A percentile compares a stretch with the other conserved stretches of the same genome.
phyloP scores from a whole-genome alignment of 30 jellyfish, hydroid and myxozoan species.

The Aurelia sp. region DNA sequence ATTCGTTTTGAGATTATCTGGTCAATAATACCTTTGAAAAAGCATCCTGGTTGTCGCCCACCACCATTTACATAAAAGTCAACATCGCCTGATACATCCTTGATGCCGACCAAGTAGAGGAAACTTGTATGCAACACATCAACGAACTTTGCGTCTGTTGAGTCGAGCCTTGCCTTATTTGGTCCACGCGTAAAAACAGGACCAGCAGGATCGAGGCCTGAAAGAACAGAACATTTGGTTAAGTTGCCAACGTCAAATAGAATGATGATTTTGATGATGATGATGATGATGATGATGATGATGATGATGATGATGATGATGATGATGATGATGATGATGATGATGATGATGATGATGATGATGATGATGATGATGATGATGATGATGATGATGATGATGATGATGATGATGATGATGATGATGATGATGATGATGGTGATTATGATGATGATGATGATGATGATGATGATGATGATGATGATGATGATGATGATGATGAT shows the following conservation, averaged over 20 bases:
- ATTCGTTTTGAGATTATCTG: too few species aligned
- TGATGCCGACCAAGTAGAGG: slow-evolving; percentile 57
- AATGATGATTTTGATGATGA: neutral
- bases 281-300: neutral
- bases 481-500: slow-evolving; percentile 6
- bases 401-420: neutral
- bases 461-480: slow-evolving; percentile 6
- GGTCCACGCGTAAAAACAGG: slow-evolving; percentile 74
- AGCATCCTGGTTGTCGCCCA: slow-evolving; percentile 76
- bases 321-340: slow-evolving; percentile 6
- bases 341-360: slow-evolving; percentile 5
- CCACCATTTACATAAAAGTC: slow-evolving; percentile 94
- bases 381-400: neutral
- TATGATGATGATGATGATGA: neutral
- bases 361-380: neutral
- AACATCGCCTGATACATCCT: slow-evolving; percentile 71
- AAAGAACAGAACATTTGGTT: neutral
- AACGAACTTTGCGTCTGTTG: slow-evolving; percentile 86
- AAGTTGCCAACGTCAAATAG: too few species aligned
- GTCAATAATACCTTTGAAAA: neutral
- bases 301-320: slow-evolving; percentile 4
- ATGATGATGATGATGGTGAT: neutral
- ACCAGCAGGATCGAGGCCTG: slow-evolving; percentile 97
- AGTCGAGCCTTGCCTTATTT: slow-evolving; percentile 74
- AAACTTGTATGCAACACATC: slow-evolving; percentile 85